Conservation (phyloP, 2,797 vertebrate species). For the Myripristis murdjan region DNA sequence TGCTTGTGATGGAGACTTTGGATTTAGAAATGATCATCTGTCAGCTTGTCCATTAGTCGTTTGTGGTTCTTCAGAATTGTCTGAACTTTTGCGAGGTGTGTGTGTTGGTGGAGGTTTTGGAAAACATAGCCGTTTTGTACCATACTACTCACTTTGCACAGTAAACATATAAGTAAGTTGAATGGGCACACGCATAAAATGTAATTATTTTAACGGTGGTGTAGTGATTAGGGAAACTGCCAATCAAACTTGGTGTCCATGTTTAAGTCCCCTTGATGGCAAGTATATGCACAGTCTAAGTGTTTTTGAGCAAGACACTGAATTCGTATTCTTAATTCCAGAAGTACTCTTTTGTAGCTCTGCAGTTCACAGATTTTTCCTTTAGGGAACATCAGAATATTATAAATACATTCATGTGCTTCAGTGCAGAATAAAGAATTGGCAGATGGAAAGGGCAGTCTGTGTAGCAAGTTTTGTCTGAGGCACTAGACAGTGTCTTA, state of each 20-base stretch:
- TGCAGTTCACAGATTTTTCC: too few relatives aligned
- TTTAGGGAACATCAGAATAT: not conserved
- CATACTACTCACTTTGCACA: not conserved
- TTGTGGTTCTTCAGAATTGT: not conserved
- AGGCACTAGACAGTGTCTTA: not conserved
- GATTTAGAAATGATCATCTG: not conserved
- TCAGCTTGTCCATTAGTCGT: slow-evolving; percentile 1
- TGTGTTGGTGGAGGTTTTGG: slow-evolving; percentile 15
- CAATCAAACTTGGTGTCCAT: not conserved
- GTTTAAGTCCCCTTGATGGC: not conserved
- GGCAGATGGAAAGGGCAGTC: not conserved
- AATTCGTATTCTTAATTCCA: slow-evolving; percentile 4
- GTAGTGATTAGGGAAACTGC: not conserved
- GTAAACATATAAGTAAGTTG: not conserved
- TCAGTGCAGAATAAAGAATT: not conserved
- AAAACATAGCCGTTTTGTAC: slow-evolving; percentile 8
- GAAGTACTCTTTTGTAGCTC: too few relatives aligned
- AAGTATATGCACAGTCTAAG: slow-evolving; percentile 2
- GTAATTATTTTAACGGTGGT: not conserved
- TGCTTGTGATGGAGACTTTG: not conserved
- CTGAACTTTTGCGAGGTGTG: slow-evolving; percentile 3
- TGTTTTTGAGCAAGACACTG: slow-evolving; percentile 3
- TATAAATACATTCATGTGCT: slow-evolving; percentile 7
- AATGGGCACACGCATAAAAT: not conserved
- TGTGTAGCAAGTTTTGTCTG: not conserved